Evolutionary conservation across 2,888 invertebrate genomes (phyloP).

Genomic region (Aporophyla nigra): DNA sequence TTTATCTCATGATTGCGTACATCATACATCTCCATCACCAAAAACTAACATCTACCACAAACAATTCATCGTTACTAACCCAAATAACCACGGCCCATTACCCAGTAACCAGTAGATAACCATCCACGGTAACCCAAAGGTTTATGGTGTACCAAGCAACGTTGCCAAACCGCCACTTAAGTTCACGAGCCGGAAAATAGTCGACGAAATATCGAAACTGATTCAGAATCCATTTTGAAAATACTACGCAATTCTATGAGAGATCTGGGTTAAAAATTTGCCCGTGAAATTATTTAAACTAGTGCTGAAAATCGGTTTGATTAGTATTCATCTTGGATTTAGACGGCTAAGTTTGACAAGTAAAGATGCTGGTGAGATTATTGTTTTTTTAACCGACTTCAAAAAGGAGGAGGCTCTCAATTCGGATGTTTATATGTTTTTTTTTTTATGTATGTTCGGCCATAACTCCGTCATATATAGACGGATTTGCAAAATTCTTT

Average conservation of each 20-base stretch:
- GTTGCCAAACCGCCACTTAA: slow-evolving; percentile 64
- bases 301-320: slow-evolving; percentile 36
- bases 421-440: too few species aligned
- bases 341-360: not conserved
- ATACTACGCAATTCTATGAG: slow-evolving; percentile 60
- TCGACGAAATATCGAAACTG: slow-evolving; percentile 71
- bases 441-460: too few species aligned
- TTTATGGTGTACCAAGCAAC: slow-evolving; percentile 67
- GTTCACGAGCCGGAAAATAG: slow-evolving; percentile 74
- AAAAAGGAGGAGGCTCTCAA: too few species aligned
- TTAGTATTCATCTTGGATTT: slow-evolving; percentile 23
- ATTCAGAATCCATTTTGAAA: slow-evolving; percentile 68
- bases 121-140: slow-evolving; percentile 64
- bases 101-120: slow-evolving; percentile 59
- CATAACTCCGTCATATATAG: too few species aligned
- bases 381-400: too few species aligned
- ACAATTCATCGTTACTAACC: slow-evolving; percentile 58
- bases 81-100: slow-evolving; percentile 63
- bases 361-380: not conserved
- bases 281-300: slow-evolving; percentile 58
- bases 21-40: slow-evolving; percentile 21
- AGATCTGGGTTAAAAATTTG: slow-evolving; percentile 59
- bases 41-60: slow-evolving; percentile 4
- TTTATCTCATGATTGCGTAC: slow-evolving; percentile 2
- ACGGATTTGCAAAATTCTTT: too few species aligned